Base-by-base conservation (phyloP, 2,888 invertebrate genomes). In the Eucera pruinosa region DNA sequence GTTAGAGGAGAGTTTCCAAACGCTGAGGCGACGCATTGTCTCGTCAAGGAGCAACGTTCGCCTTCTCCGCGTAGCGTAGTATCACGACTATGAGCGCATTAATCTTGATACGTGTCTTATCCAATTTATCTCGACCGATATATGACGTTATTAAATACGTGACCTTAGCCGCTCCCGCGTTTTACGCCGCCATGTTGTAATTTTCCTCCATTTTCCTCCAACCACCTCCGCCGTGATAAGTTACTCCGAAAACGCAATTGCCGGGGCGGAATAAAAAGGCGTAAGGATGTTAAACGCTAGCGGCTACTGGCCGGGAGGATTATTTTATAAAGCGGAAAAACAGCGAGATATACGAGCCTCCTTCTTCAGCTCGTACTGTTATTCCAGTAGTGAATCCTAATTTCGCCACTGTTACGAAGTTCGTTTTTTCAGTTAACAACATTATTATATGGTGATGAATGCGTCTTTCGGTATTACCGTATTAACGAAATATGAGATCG, bases 81-180 rank as follows among this genome's bases (percentile, higher is more conserved):
- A 48, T 54, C 55, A 41, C 45, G 61, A 72, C 66, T 54, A n/a
- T n/a, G 72, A 64, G 54, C 77, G 69, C 55, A 70, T 85, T 85
- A 85, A 85, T 85, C 85, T 83, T 85, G 78, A 76, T 81, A 81
- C 78, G 71, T 72, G 85, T 68, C 74, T 75, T 78, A 81, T 83
- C 79, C 81, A 72, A 77, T 82, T 80, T 81, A 84, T 81, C 78
- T 81, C 50, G 27, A 47, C 72, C 76, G 74, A 78, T 73, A 79
- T 75, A 67, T 74, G 60, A 23, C 83, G 81, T 79, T 80, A 85
- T 85, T 85, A 85, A 84, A 85, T 84, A 84, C 84, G 84, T 84
- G 84, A 82, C 85, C 78, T 69, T 72, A 66, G 50, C 54, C 57
- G 43, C 45, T 23, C 30, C 33, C 20, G 50, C 48, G 54, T 20